phyloP scores from a whole-genome alignment of 1,140 invertebrate species.

The Leucophenga varia region DNA sequence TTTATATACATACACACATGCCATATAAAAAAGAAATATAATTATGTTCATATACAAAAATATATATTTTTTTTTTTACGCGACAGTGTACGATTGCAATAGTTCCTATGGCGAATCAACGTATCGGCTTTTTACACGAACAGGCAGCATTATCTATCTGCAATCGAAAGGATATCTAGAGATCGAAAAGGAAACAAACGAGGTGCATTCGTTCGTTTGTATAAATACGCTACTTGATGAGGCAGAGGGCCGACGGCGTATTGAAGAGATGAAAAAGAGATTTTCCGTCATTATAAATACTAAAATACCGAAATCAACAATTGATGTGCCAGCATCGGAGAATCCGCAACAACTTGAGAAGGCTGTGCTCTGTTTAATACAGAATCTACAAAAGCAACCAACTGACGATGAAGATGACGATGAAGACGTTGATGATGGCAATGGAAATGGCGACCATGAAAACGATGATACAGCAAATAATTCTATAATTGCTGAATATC shows the following conservation, averaged over 20 bases:
- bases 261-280: constrained; percentile 71
- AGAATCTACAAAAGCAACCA: constrained; percentile 58
- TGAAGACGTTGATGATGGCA: constrained; percentile 18
- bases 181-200: constrained; percentile 68
- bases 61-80: constrained; percentile 14
- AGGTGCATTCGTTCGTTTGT: constrained; percentile 79
- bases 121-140: constrained; percentile 76
- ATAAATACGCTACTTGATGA: constrained; percentile 77
- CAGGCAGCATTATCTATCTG: constrained; percentile 77
- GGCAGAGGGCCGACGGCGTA: constrained; percentile 67
- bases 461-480: constrained; percentile 16
- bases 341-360: constrained; percentile 67
- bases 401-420: constrained; percentile 21
- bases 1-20: background rate
- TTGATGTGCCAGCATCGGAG: constrained; percentile 62
- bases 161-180: constrained; percentile 77
- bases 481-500: no score
- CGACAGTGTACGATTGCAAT: constrained; percentile 76
- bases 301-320: constrained; percentile 48
- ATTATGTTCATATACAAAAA: constrained; percentile 4
- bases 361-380: constrained; percentile 69
- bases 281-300: constrained; percentile 65
- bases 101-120: constrained; percentile 76
- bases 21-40: background rate
- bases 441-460: constrained; percentile 22